Evolutionary conservation across 2,888 invertebrate genomes (phyloP).

Genomic region (Pasiphila rectangulata): DNA sequence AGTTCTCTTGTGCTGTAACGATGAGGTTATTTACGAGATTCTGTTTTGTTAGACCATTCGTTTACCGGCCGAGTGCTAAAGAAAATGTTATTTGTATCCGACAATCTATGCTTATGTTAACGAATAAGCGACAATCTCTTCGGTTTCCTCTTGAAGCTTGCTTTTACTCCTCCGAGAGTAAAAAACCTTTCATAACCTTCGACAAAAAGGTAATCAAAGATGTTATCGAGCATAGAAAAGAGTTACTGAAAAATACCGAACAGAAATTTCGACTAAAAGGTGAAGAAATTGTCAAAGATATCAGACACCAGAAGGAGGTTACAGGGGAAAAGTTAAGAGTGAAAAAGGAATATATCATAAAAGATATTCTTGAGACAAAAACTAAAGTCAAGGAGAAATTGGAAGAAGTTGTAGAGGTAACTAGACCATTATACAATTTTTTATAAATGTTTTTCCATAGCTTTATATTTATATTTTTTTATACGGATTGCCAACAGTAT

Average conservation of each 20-base stretch:
- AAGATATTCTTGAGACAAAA: conserved; percentile 86
- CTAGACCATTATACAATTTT: neutral
- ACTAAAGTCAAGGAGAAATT: conserved; percentile 86
- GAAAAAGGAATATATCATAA: conserved; percentile 83
- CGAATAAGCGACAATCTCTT: conserved; percentile 36
- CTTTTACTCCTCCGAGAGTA: conserved; percentile 61
- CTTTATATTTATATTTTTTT: too few species aligned
- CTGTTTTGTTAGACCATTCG: conserved; percentile 46
- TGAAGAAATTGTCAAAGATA: conserved; percentile 68
- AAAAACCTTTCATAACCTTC: conserved; percentile 62
- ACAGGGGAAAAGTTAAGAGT: conserved; percentile 74
- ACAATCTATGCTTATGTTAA: conserved; percentile 37
- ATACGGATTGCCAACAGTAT: neutral
- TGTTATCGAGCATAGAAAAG: conserved; percentile 82
- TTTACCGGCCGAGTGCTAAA: conserved; percentile 33
- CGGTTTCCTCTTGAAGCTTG: conserved; percentile 45
- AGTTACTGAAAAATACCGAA: conserved; percentile 82
- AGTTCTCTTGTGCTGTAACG: conserved; percentile 13
- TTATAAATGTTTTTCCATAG: neutral
- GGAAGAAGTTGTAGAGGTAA: conserved; percentile 87
- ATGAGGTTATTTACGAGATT: conserved; percentile 55
- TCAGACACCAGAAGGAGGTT: conserved; percentile 67
- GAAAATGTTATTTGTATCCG: conserved; percentile 39
- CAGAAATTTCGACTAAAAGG: conserved; percentile 69
- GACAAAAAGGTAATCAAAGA: conserved; percentile 78